Evolutionary conservation across 2,113 vertebrate genomes (phyloP), one percentile per base, ranked within the genome.

Genomic region (Apodemus sylvaticus): DNA sequence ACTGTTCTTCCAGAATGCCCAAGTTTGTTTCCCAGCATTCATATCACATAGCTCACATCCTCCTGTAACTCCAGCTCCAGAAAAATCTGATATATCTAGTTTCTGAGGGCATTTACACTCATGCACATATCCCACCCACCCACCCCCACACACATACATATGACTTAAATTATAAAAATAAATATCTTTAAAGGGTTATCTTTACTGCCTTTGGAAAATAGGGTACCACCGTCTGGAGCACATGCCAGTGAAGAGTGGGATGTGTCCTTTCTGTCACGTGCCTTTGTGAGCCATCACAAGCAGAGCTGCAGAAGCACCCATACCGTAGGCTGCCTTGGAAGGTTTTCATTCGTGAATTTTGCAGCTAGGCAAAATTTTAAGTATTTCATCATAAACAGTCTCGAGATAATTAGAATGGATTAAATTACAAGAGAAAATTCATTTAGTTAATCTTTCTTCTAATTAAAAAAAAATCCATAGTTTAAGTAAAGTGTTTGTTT

Each of bases 401-500:
- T 93, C 66, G 3, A 94, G 93, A 85, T 97, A 86, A 95, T 97
- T 96, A 98, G 90, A 85, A 85, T 93, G 96, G 93, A 97, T 82
- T 97, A 89, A 97, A 90, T 94, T 97, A 60, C 66, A 91, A 3
- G 48, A 97, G 53, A 82, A 97, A 95, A 95, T 96, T 62, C 71
- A 91, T 95, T 96, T 97, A 93, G 92, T 86, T 96, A 96, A 96
- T 98, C 90, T 98, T 97, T 96, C 82, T 77, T 93, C 79, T 96
- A 96, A 94, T 97, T 97, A 95, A 97, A 97, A 98, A 97, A 77
- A 45, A 81, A 95, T 96, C 94, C 91, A 79, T 58, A 77, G 77
- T 96, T 82, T 94, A 97, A 94, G 31, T 93, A 92, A 95, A 97
- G 74, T 71, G 53, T 96, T 96, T 96, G 90, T 97, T 95, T 91